Conservation (phyloP, 1,140 invertebrate genomes). For the Epicauta chinensis region DNA sequence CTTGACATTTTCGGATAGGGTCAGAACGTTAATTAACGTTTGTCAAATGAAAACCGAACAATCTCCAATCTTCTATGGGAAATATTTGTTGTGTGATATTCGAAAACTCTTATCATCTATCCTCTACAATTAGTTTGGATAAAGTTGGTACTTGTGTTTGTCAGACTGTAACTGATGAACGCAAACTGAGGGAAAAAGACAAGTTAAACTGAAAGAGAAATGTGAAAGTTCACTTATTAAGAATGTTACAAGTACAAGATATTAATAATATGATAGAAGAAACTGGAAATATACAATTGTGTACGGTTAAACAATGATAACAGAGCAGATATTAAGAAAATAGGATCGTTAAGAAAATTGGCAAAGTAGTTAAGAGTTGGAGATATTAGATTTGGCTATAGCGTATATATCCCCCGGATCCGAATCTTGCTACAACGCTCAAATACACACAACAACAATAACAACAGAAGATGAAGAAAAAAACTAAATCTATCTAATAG, state of each 20-base stretch:
- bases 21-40: too few species aligned
- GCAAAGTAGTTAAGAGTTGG: conserved; percentile 35
- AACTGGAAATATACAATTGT: conserved; percentile 8
- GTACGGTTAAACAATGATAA: conserved; percentile 14
- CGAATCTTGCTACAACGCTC: neutral
- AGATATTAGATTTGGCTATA: conserved; percentile 11
- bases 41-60: too few species aligned
- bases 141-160: conserved; percentile 32
- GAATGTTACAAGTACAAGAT: conserved; percentile 35
- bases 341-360: conserved; percentile 38
- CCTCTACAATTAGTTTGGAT: conserved; percentile 21
- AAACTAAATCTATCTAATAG: too few species aligned
- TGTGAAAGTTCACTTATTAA: conserved; percentile 39
- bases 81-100: too few species aligned
- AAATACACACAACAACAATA: too few species aligned
- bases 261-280: conserved; percentile 26
- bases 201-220: conserved; percentile 26
- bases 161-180: conserved; percentile 20
- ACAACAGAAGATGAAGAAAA: too few species aligned
- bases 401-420: neutral
- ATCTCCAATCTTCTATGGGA: too few species aligned
- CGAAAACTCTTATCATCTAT: too few species aligned
- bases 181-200: conserved; percentile 23
- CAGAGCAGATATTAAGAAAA: conserved; percentile 36
- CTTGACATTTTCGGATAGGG: too few species aligned